Evolutionary conservation across 2,113 vertebrate genomes (phyloP).

Genomic region (Myrmecophaga tridactyla): DNA sequence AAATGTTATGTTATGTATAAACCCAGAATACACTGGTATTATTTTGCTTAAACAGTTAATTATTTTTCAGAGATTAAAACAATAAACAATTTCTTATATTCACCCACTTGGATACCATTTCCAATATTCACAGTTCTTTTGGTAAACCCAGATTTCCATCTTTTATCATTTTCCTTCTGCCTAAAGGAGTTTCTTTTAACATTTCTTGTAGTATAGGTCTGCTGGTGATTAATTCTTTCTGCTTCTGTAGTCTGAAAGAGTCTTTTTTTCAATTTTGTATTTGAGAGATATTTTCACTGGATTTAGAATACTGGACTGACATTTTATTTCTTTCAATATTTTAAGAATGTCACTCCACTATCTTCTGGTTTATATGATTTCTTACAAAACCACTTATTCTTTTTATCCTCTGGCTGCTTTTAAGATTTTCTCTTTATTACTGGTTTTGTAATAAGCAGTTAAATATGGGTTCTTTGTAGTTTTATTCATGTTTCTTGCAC

Average conservation of each 20-base stretch:
- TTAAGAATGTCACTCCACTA: neutral
- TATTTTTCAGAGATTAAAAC: neutral
- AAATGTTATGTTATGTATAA: neutral
- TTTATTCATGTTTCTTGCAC: neutral
- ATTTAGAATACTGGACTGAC: neutral
- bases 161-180: conserved; percentile 34
- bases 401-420: neutral
- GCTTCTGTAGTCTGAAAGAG: neutral
- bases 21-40: neutral
- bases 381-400: neutral
- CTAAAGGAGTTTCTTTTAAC: neutral
- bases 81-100: neutral
- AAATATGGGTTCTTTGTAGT: neutral
- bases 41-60: neutral
- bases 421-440: neutral
- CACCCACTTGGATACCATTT: neutral
- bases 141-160: neutral
- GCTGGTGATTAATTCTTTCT: neutral
- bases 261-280: neutral
- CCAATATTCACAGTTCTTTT: neutral
- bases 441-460: neutral
- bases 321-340: neutral
- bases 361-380: neutral
- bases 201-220: neutral
- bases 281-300: neutral